Base-by-base conservation (phyloP, 2,797 vertebrate genomes). In the Aplochiton taeniatus region DNA sequence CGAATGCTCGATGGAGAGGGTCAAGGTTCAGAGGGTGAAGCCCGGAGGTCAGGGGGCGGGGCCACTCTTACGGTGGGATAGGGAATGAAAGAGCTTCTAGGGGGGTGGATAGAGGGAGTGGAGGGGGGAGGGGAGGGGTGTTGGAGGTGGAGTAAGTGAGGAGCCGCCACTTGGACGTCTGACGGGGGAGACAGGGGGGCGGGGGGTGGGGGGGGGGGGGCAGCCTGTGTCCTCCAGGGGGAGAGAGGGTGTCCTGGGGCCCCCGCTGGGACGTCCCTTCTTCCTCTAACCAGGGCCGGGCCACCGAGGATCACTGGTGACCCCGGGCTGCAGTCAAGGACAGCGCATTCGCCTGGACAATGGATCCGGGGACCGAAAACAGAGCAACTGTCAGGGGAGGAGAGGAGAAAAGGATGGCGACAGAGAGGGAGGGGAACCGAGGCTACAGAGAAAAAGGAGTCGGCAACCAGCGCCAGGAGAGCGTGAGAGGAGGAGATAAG, bases 1-100 rank as follows among this genome's bases (percentile, higher is more conserved):
- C 11, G 11, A 8, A 10, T 50, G 57, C 16, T 43, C 50, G 6
- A 6, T 31, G 31, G 31, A 31, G 31, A 5, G 8, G 20, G 57
- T 19, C 49, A 48, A 46, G 14, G 60, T 67, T n/a, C 60, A 49
- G 69, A 68, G 17, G 64, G 53, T 17, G 17, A 6, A 31, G 31
- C 31, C 11, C n/a, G 12, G 20, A 41, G 55, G 47, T 61, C 45
- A 65, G 45, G 51, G 59, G 14, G 51, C 31, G 31, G 31, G 31
- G 31, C 2, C 31, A 31, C 31, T 31, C 6, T 31, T 31, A 31
- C 31, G 31, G 31, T 31, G 20, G 11, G 41, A 14, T 11, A 55
- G 62, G 18, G 3, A 44, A 10, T 20, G 18, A 16, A 20, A 31
- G 31, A 31, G 6, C 31, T 31, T 31, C 31, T 6, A 31, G 19